Base-by-base conservation (phyloP, 2,113 vertebrate species). In the Catharus fuscescens region DNA sequence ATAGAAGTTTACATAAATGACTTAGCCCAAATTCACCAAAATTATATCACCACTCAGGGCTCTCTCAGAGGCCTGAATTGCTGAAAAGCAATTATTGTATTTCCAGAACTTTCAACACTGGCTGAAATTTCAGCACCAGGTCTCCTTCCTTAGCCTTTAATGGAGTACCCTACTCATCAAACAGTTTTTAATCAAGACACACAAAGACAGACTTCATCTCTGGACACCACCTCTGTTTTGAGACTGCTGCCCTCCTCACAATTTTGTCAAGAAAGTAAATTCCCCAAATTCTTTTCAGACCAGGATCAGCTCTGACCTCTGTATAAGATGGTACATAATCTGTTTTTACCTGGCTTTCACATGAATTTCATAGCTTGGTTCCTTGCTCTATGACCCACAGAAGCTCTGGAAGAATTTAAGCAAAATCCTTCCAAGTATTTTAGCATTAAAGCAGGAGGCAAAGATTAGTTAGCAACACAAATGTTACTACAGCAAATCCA, bases 361-460 rank as follows among this genome's bases (percentile, higher is more conserved):
- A 23, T 2, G 16, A 66, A 48, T 36, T 61, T 70, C 8, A 3
- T 21, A 13, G 28, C 62, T 70, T 32, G 7, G 15, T 70, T 62
- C 54, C 26, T 77, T 77, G 50, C 50, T 65, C 84, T 40, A 32
- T 36, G 40, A 64, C 40, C 23, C 19, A 38, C 31, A 48, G 73
- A 21, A 73, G 56, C 76, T 73, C 45, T 45, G 52, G 36, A 95
- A 92, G 73, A 93, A 95, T 79, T 53, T 50, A 48, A 72, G 54
- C 61, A 88, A 90, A 94, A 95, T 95, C 90, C 82, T 83, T 86
- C 36, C 93, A 95, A 87, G 45, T 90, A 94, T 93, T 93, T 76
- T 16, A 69, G 77, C 61, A 81, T 72, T 88, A 92, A 88, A 60
- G 62, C 40, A 72, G 36, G 18, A 48, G 59, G 61, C 61, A 94